These are phyloP conservation scores for Adrianichthys oophorus DNA, from an alignment of 2,797 vertebrate species.

Conservation along the genomic window DNA sequence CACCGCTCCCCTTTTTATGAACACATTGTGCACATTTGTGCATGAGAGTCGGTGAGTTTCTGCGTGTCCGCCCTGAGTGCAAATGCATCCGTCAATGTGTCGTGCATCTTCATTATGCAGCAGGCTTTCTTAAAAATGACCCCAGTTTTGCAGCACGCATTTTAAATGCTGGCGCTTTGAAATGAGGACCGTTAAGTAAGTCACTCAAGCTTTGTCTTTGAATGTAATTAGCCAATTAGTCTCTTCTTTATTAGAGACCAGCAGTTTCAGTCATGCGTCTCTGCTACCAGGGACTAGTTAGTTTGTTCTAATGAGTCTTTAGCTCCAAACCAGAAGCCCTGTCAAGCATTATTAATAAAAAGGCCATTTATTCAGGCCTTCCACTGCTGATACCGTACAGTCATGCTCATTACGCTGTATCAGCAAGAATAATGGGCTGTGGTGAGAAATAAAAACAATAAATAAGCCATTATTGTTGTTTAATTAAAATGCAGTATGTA, in stretches of 20 bases:
- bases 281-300: slow-evolving; percentile 75
- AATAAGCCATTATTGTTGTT: neutral
- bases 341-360: slow-evolving; percentile 76
- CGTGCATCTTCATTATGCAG: slow-evolving; percentile 42
- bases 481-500: neutral
- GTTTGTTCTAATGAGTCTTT: slow-evolving; percentile 72
- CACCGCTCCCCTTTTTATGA: slow-evolving; percentile 7
- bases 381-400: slow-evolving; percentile 46
- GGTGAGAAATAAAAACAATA: neutral
- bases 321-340: slow-evolving; percentile 67
- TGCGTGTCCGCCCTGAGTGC: slow-evolving; percentile 9
- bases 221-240: slow-evolving; percentile 76
- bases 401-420: slow-evolving; percentile 56
- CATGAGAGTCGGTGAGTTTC: slow-evolving; percentile 9
- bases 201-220: slow-evolving; percentile 60
- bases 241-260: slow-evolving; percentile 69
- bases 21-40: slow-evolving; percentile 5
- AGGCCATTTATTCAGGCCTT: slow-evolving; percentile 64
- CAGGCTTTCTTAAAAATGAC: slow-evolving; percentile 48
- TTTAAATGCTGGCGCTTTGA: slow-evolving; percentile 52
- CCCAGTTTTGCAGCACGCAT: slow-evolving; percentile 38
- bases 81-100: slow-evolving; percentile 20
- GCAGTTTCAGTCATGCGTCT: slow-evolving; percentile 60
- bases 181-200: slow-evolving; percentile 54
- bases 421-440: slow-evolving; percentile 18